A percentile compares a stretch with the other conserved stretches of the same genome.
phyloP scores from a whole-genome alignment of 2,888 invertebrate genomes.

The Laothoe populi region DNA sequence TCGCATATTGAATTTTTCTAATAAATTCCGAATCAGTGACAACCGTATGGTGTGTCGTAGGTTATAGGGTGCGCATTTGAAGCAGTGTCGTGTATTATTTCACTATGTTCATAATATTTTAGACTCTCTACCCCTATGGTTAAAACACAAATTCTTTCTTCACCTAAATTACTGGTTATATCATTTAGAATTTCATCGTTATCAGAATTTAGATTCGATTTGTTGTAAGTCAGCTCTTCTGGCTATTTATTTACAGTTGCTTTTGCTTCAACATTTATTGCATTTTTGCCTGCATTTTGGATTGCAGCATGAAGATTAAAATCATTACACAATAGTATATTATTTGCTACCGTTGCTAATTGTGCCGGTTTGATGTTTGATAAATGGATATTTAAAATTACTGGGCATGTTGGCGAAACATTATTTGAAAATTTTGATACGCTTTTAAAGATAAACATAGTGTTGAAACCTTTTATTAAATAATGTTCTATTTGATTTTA shows the following conservation, averaged over 20 bases:
- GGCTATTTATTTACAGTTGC: neutral
- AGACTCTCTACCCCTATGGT: constrained; percentile 23
- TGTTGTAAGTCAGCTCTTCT: neutral
- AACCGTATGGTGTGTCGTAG: constrained; percentile 75
- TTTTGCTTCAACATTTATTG: constrained; percentile 32
- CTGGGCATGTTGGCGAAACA: constrained; percentile 61
- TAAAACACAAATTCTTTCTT: neutral
- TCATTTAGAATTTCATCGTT: neutral
- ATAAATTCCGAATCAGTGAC: constrained; percentile 76
- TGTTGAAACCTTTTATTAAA: neutral
- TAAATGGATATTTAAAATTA: constrained; percentile 74
- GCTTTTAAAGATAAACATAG: constrained; percentile 37
- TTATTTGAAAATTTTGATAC: constrained; percentile 46
- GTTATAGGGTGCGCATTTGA: constrained; percentile 73
- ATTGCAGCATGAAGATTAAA: constrained; percentile 49
- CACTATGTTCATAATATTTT: constrained; percentile 32
- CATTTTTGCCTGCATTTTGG: neutral
- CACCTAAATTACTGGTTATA: neutral
- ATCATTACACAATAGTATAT: constrained; percentile 68
- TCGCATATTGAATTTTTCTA: constrained; percentile 29
- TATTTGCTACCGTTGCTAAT: constrained; percentile 69
- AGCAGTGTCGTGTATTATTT: constrained; percentile 55
- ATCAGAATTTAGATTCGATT: neutral
- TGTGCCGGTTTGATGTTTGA: constrained; percentile 69
- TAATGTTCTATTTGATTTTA: neutral